Conservation (phyloP, 2,888 invertebrate genomes). For the Polydrusus cervinus region DNA sequence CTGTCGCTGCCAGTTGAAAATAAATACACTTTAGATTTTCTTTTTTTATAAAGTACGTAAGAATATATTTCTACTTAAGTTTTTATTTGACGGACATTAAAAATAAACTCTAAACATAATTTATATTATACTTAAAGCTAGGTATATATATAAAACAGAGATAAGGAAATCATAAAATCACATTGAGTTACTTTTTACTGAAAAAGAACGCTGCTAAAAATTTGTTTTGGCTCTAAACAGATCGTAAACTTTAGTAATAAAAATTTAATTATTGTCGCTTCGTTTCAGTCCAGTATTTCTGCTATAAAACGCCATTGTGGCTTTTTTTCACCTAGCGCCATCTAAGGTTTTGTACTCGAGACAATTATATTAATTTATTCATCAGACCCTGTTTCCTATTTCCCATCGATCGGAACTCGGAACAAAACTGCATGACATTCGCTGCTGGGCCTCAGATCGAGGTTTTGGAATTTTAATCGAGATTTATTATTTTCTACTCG, state of each 20-base stretch:
- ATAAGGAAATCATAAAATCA: slow-evolving; percentile 21
- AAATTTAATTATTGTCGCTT: slow-evolving; percentile 7
- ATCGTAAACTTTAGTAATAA: slow-evolving; percentile 17
- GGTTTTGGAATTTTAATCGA: too few relatives aligned
- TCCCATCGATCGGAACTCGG: too few relatives aligned
- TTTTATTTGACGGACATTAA: background rate
- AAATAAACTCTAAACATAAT: background rate
- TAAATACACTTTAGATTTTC: too few relatives aligned
- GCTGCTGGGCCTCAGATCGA: too few relatives aligned
- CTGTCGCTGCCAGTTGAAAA: too few relatives aligned
- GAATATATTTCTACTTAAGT: background rate
- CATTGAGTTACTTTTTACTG: slow-evolving; percentile 16
- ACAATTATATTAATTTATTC: background rate
- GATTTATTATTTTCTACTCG: too few relatives aligned
- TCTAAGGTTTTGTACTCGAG: background rate
- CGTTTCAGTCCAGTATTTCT: background rate
- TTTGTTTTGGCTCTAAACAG: slow-evolving; percentile 21
- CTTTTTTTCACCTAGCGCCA: background rate
- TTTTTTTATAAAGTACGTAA: background rate
- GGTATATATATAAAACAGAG: background rate
- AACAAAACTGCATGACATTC: too few relatives aligned
- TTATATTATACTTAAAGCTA: background rate
- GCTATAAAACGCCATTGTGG: background rate
- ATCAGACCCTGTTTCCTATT: background rate
- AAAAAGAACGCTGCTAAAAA: slow-evolving; percentile 16